Conservation (phyloP, 1,140 invertebrate species). For the Pseudomyrmex gracilis region DNA sequence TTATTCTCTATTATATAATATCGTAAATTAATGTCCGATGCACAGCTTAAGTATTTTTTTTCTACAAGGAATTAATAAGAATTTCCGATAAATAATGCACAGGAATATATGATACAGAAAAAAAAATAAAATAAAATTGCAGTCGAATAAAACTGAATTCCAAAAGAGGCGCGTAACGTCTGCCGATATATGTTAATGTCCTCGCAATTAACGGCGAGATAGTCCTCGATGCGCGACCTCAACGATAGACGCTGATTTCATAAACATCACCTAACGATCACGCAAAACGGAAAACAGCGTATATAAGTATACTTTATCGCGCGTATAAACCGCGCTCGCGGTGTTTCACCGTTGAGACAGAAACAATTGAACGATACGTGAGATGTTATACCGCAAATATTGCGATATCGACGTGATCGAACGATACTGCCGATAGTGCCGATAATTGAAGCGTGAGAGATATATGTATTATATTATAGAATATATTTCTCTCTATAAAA, state of each 20-base stretch:
- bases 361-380: conserved; percentile 34
- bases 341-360: background rate
- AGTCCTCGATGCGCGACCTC: background rate
- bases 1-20: conserved; percentile 1
- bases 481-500: too few species aligned
- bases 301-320: conserved; percentile 2
- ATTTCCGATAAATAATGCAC: conserved; percentile 2
- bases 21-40: background rate
- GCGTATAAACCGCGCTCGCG: background rate
- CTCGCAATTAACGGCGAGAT: conserved; percentile 11
- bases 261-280: conserved; percentile 31
- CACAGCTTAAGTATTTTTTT: conserved; percentile 17
- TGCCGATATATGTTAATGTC: conserved; percentile 5
- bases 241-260: conserved; percentile 11
- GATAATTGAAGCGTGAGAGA: background rate
- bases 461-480: too few species aligned
- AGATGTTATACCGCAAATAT: conserved; percentile 18
- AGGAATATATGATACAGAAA: background rate
- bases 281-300: background rate
- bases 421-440: background rate
- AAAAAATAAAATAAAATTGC: conserved; percentile 7
- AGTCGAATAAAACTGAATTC: background rate
- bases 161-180: background rate
- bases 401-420: background rate
- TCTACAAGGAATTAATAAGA: conserved; percentile 24